Conservation (phyloP, 2,113 vertebrate species). For the Coracopsis vasa region DNA sequence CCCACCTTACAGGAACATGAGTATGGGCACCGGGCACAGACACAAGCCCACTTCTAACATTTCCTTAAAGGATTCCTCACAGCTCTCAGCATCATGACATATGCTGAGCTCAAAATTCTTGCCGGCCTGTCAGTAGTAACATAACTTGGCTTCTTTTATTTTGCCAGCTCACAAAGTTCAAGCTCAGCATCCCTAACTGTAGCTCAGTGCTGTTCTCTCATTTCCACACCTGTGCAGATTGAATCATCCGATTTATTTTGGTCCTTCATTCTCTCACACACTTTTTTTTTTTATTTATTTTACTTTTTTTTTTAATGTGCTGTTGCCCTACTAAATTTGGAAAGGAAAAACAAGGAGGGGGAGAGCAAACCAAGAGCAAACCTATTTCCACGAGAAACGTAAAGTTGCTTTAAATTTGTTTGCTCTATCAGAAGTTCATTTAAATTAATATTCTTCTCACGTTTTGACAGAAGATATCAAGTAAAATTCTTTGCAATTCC, state of each 20-base stretch:
- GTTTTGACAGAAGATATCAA: not conserved
- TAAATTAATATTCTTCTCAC: not conserved
- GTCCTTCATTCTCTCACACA: not conserved
- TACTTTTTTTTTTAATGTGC: too few species aligned
- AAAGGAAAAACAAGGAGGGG: not conserved
- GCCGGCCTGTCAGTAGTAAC: not conserved
- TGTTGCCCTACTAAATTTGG: not conserved
- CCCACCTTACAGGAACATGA: fast-evolving
- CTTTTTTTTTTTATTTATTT: fast-evolving
- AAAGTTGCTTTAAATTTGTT: not conserved
- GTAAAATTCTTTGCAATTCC: not conserved
- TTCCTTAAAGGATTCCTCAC: not conserved
- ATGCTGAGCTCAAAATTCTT: not conserved
- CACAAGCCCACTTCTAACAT: not conserved
- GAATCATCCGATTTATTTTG: not conserved
- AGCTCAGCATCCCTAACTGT: not conserved
- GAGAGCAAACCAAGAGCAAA: not conserved
- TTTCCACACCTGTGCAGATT: not conserved
- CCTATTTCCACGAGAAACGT: not conserved
- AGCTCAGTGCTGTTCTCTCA: not conserved
- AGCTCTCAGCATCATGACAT: not conserved
- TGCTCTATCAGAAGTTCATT: not conserved
- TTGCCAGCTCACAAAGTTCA: not conserved
- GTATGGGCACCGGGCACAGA: not conserved
- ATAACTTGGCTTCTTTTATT: not conserved